Percentiles rank a stretch among this genome's conserved stretches.
Conservation (phyloP, 2,113 vertebrate species). For the Corythoichthys intestinalis region DNA sequence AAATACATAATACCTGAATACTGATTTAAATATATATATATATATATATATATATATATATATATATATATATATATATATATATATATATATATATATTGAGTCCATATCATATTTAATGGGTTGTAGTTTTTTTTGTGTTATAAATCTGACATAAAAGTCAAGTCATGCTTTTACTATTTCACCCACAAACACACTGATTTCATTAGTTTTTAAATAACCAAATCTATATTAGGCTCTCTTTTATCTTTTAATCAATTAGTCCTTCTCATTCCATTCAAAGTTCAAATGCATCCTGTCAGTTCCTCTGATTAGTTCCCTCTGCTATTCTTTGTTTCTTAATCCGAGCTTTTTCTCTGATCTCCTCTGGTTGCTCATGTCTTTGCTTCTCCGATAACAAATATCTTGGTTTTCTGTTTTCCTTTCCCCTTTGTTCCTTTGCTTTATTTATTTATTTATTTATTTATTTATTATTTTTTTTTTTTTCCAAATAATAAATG, state of each 20-base stretch:
- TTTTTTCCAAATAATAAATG: background rate
- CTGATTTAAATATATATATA: too few species aligned
- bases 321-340: background rate
- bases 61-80: too few species aligned
- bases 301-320: background rate
- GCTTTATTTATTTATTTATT: background rate
- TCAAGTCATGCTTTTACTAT: background rate
- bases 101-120: background rate
- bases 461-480: background rate
- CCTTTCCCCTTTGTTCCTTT: background rate
- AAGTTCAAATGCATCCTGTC: background rate
- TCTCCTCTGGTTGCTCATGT: constrained; percentile 7
- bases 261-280: background rate
- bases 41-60: too few species aligned
- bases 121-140: background rate
- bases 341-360: background rate
- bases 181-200: background rate
- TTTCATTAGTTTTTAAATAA: background rate
- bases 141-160: background rate
- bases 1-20: too few species aligned
- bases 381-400: background rate
- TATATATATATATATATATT: background rate
- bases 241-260: background rate
- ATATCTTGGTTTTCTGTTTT: background rate
- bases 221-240: background rate